A percentile compares a stretch with the other conserved stretches of the same genome.
Conservation (phyloP, 2,113 vertebrate species). For the Corythornis madagascariensis region DNA sequence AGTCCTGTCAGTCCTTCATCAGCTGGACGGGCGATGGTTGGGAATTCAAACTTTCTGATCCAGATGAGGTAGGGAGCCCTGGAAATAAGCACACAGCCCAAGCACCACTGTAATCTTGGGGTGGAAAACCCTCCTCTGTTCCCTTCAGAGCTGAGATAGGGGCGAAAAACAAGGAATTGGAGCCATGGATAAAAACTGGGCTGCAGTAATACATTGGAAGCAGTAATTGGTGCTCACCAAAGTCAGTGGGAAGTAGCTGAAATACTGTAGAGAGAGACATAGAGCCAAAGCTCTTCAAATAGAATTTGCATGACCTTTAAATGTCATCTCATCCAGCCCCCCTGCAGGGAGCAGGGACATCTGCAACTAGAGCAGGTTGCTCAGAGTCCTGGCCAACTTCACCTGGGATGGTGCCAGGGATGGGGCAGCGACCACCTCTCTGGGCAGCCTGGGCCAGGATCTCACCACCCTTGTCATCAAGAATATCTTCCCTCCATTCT, state of each 20-base stretch:
- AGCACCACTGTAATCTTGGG: not conserved
- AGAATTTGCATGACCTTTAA: not conserved
- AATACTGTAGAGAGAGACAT: rapidly evolving
- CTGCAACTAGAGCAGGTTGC: not conserved
- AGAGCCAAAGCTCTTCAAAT: not conserved
- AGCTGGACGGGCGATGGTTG: constrained; percentile 99
- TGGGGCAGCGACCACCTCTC: not conserved
- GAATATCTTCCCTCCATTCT: not conserved
- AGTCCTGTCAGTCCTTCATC: constrained; percentile 99
- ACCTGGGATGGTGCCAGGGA: not conserved
- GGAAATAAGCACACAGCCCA: not conserved
- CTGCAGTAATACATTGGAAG: not conserved
- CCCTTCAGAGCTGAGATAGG: not conserved
- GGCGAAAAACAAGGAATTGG: not conserved
- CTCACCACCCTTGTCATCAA: not conserved
- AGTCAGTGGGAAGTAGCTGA: not conserved
- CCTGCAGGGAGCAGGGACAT: not conserved
- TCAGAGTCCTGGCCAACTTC: not conserved
- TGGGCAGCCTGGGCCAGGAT: not conserved
- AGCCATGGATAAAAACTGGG: not conserved
- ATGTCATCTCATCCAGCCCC: not conserved
- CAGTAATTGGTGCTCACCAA: not conserved
- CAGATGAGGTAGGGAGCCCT: constrained; percentile 89
- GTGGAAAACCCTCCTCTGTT: not conserved
- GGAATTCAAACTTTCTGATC: constrained; percentile 99